These are phyloP conservation scores for Clarias platycephalus DNA, from an alignment of 2,797 vertebrate species.

Conservation along the genomic window DNA sequence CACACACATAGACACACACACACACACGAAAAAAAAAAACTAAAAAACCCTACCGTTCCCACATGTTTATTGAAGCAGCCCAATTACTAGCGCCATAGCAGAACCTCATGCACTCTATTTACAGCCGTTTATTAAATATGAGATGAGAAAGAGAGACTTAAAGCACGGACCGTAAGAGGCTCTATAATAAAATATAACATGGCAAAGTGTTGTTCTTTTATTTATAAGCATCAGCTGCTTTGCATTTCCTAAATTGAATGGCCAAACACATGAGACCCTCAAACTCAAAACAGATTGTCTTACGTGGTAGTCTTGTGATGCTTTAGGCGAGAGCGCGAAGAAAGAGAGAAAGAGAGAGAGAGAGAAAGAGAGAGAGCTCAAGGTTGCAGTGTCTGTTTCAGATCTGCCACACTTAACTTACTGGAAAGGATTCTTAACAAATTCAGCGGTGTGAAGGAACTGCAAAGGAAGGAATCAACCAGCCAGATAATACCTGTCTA, in stretches of 20 bases:
- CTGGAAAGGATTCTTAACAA: conserved; percentile 57
- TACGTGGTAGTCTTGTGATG: conserved; percentile 49
- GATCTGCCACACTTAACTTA: conserved; percentile 53
- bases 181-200: conserved; percentile 64
- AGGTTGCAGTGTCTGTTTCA: conserved; percentile 56
- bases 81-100: conserved; percentile 49
- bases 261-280: conserved; percentile 59
- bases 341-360: conserved; percentile 16
- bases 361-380: conserved; percentile 37
- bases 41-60: conserved; percentile 43
- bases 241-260: conserved; percentile 59
- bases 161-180: conserved; percentile 46
- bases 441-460: conserved; percentile 53
- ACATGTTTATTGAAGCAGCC: conserved; percentile 53
- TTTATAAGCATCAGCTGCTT: conserved; percentile 74
- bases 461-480: conserved; percentile 49
- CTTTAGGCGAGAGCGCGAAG: conserved; percentile 50
- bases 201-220: conserved; percentile 68
- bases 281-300: conserved; percentile 75
- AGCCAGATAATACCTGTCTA: conserved; percentile 42
- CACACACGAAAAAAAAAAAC: not conserved
- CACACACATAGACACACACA: not conserved
- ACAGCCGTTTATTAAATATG: conserved; percentile 55
- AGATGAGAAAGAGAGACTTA: conserved; percentile 31
- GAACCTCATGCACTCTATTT: conserved; percentile 42